A percentile compares a stretch with the other conserved stretches of the same genome.
phyloP scores from a whole-genome alignment of 2,113 vertebrate genomes.

The Acrocephalus arundinaceus region DNA sequence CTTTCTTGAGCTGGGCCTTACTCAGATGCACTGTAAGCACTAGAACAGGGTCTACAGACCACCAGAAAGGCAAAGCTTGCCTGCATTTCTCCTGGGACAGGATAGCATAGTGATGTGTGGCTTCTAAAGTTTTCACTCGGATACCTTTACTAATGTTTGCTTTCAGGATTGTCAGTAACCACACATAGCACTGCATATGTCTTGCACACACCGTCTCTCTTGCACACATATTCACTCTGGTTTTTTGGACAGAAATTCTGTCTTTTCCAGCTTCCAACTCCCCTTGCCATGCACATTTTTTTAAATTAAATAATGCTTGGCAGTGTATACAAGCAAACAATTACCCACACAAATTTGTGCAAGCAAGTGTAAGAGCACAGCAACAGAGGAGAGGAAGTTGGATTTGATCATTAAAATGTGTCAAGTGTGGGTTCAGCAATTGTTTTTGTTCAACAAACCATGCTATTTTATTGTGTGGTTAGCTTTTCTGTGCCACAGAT shows the following conservation, averaged over 20 bases:
- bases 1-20: not conserved
- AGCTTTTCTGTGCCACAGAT: not conserved
- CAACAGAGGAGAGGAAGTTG: not conserved
- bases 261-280: not conserved
- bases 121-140: not conserved
- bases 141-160: not conserved
- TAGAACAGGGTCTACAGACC: not conserved
- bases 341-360: not conserved
- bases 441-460: not conserved
- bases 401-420: constrained; percentile 1
- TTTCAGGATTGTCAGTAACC: not conserved
- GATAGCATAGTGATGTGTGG: not conserved
- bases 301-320: not conserved
- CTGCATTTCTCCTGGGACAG: not conserved
- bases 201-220: not conserved
- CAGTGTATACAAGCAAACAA: not conserved
- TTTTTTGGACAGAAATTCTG: not conserved
- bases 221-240: not conserved
- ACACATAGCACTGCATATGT: not conserved
- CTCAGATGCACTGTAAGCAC: not conserved
- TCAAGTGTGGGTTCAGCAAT: not conserved
- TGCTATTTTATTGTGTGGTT: not conserved
- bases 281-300: not conserved
- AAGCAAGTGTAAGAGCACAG: not conserved
- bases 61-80: not conserved